Evolutionary conservation across 2,888 invertebrate genomes (phyloP).

Genomic region (Bugula neritina): DNA sequence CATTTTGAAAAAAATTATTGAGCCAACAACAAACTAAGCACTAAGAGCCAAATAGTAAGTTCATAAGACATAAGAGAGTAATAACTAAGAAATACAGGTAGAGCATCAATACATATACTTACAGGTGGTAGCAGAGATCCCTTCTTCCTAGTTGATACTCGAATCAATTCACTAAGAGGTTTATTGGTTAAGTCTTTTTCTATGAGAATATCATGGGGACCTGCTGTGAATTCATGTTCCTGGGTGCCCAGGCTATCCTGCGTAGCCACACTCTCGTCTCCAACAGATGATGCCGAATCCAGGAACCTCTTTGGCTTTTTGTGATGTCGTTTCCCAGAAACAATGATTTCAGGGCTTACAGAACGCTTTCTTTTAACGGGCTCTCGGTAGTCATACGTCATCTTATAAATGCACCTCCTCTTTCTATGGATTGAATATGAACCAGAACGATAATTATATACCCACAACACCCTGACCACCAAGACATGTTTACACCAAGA

Average conservation of each 20-base stretch:
- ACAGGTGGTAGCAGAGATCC: not conserved
- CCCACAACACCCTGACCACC: too few species aligned
- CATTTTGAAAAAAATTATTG: too few species aligned
- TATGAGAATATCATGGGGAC: constrained; percentile 8
- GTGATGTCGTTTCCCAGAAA: not conserved
- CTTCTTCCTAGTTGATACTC: not conserved
- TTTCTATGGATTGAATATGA: not conserved
- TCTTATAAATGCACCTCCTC: constrained; percentile 17
- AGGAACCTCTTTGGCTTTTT: not conserved
- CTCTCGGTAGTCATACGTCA: not conserved
- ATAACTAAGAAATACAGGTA: too few species aligned
- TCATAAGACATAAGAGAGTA: too few species aligned
- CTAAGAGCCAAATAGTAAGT: too few species aligned
- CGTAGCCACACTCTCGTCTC: not conserved
- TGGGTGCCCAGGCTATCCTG: not conserved
- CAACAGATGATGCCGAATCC: not conserved
- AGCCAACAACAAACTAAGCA: too few species aligned
- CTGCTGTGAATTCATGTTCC: not conserved
- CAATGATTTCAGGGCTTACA: not conserved
- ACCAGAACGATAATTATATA: too few species aligned
- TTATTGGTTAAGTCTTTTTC: constrained; percentile 15
- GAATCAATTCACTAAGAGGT: not conserved
- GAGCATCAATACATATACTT: too few species aligned
- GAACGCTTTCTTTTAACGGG: not conserved
- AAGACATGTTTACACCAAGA: too few species aligned